Percentiles rank a stretch among this genome's conserved stretches.
Evolutionary conservation across 2,888 invertebrate genomes (phyloP).

Genomic region (Selenia dentaria): DNA sequence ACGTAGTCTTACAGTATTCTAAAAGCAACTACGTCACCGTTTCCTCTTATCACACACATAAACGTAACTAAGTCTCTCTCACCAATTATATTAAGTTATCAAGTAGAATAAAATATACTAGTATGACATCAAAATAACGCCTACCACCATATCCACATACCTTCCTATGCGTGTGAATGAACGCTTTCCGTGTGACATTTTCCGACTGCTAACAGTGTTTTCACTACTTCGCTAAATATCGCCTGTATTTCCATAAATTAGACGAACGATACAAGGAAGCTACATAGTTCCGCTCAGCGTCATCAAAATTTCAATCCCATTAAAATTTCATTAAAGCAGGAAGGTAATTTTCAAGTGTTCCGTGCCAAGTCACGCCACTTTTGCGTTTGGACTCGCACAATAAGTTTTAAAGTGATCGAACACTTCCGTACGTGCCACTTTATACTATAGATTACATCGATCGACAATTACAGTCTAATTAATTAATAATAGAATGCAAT

Average conservation of each 20-base stretch:
- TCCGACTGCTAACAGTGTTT: slow-evolving; percentile 2
- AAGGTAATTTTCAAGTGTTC: slow-evolving; percentile 39
- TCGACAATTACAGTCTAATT: slow-evolving; percentile 36
- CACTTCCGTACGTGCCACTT: slow-evolving; percentile 28
- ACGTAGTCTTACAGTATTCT: no score
- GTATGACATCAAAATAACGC: no score
- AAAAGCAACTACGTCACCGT: no score
- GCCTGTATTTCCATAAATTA: slow-evolving; percentile 14
- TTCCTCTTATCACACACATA: no score
- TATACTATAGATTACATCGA: slow-evolving; percentile 41
- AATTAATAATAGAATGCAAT: slow-evolving; percentile 50
- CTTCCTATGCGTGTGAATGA: slow-evolving; percentile 12
- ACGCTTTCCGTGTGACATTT: slow-evolving; percentile 16
- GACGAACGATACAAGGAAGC: slow-evolving; percentile 26
- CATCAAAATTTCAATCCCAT: slow-evolving; percentile 25
- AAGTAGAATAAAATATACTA: no score
- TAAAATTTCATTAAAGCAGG: slow-evolving; percentile 32
- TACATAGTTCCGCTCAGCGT: slow-evolving; percentile 19
- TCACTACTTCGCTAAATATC: not conserved
- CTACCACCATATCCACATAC: not conserved
- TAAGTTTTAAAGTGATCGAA: slow-evolving; percentile 14
- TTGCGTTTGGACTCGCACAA: slow-evolving; percentile 20
- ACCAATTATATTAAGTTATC: no score
- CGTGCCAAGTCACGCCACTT: slow-evolving; percentile 43
- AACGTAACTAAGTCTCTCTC: no score